A percentile compares a stretch with the other conserved stretches of the same genome.
phyloP scores from a whole-genome alignment of 2,888 invertebrate genomes.

The Synanthedon myopaeformis region DNA sequence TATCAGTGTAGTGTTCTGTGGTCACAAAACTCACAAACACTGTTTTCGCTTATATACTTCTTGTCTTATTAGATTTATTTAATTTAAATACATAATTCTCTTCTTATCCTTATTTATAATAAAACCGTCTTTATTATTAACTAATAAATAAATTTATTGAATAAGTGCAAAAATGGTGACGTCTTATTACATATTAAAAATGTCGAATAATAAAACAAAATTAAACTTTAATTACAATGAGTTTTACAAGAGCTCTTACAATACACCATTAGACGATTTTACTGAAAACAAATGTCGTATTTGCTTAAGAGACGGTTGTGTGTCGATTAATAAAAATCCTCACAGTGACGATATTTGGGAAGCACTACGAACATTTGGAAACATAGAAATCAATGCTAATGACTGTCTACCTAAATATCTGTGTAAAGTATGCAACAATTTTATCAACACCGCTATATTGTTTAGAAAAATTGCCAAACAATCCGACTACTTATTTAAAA shows the following conservation, averaged over 20 bases:
- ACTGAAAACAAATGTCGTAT: constrained; percentile 11
- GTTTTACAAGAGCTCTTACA: constrained; percentile 5
- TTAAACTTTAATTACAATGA: constrained; percentile 7
- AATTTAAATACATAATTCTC: too few relatives aligned
- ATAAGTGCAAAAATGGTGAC: constrained; percentile 11
- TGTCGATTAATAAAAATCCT: constrained; percentile 15
- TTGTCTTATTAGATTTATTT: too few relatives aligned
- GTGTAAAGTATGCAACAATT: constrained; percentile 34
- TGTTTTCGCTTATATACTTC: too few relatives aligned
- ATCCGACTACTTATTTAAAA: constrained; percentile 27
- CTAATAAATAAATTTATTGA: too few relatives aligned
- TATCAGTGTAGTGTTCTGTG: too few relatives aligned
- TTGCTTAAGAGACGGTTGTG: constrained; percentile 16
- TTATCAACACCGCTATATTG: constrained; percentile 30
- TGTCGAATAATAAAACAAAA: constrained; percentile 7
- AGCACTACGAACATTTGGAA: constrained; percentile 17
- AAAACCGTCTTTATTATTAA: too few relatives aligned
- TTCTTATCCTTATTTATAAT: too few relatives aligned
- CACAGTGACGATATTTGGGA: constrained; percentile 8
- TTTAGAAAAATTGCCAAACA: constrained; percentile 38
- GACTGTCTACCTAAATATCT: constrained; percentile 35
- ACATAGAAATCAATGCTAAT: constrained; percentile 25
- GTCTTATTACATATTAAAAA: constrained; percentile 14
- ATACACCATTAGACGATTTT: constrained; percentile 7
- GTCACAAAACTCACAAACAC: too few relatives aligned